Conservation (phyloP, 2,797 vertebrate species). For the Lycodopsis pacificus region DNA sequence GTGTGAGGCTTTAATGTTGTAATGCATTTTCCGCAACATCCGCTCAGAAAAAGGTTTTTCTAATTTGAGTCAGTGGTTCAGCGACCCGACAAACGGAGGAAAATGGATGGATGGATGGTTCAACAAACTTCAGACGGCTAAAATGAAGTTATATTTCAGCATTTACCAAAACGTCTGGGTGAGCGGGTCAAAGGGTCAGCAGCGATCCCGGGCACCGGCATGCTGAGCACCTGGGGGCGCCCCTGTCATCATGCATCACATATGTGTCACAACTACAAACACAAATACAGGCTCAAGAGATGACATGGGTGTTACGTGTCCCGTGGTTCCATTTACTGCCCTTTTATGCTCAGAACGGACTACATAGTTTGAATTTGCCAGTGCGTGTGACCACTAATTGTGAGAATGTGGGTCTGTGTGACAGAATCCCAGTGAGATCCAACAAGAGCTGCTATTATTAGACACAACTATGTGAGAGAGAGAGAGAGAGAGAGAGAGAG, state of each 20-base stretch:
- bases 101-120: too few species aligned
- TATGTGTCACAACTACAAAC: constrained; percentile 22
- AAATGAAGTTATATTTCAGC: constrained; percentile 22
- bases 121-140: not conserved
- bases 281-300: constrained; percentile 14
- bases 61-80: too few species aligned
- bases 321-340: constrained; percentile 34
- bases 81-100: too few species aligned
- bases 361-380: constrained; percentile 50
- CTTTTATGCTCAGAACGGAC: constrained; percentile 10
- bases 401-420: constrained; percentile 64
- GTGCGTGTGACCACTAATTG: constrained; percentile 46
- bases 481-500: not conserved
- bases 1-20: not conserved
- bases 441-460: constrained; percentile 69
- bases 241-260: constrained; percentile 24
- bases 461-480: constrained; percentile 48
- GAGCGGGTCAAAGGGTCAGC: constrained; percentile 60
- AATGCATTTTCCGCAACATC: not conserved
- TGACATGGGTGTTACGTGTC: constrained; percentile 18
- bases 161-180: constrained; percentile 37
- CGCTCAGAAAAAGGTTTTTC: not conserved
- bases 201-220: constrained; percentile 18
- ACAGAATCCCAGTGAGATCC: constrained; percentile 64
- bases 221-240: constrained; percentile 28